Evolutionary conservation across 2,797 vertebrate species (phyloP).

Genomic region (Diplodus sargus): DNA sequence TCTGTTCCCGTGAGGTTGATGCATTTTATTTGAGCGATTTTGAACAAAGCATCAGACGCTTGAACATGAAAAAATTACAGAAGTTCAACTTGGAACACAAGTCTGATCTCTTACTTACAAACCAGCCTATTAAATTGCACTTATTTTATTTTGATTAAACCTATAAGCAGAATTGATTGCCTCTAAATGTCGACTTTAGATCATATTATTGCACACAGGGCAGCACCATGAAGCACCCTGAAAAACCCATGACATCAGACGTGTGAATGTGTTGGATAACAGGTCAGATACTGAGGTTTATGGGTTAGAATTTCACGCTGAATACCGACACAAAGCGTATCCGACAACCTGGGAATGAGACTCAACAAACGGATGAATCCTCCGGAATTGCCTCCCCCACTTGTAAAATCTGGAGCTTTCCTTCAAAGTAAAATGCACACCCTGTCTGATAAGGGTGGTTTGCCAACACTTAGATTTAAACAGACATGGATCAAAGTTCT

Average conservation of each 20-base stretch:
- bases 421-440: background rate
- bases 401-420: background rate
- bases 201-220: background rate
- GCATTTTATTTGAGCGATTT: background rate
- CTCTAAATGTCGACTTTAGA: background rate
- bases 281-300: too few relatives aligned
- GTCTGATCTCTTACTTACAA: background rate
- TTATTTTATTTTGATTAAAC: background rate
- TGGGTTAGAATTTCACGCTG: too few relatives aligned
- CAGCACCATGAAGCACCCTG: background rate
- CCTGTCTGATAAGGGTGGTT: background rate
- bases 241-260: too few relatives aligned
- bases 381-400: too few relatives aligned
- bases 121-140: background rate
- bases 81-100: background rate
- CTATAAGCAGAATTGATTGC: background rate
- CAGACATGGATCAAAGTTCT: constrained; percentile 36
- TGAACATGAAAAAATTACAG: background rate
- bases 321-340: too few relatives aligned
- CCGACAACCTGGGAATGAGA: too few relatives aligned
- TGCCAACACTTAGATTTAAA: background rate
- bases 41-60: background rate
- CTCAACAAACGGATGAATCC: too few relatives aligned
- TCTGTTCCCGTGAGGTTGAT: background rate
- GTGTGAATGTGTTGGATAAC: too few relatives aligned